Evolutionary conservation across 2,113 vertebrate species (phyloP), one percentile per base, ranked within the genome.

Genomic region (Seriola dumerili): DNA sequence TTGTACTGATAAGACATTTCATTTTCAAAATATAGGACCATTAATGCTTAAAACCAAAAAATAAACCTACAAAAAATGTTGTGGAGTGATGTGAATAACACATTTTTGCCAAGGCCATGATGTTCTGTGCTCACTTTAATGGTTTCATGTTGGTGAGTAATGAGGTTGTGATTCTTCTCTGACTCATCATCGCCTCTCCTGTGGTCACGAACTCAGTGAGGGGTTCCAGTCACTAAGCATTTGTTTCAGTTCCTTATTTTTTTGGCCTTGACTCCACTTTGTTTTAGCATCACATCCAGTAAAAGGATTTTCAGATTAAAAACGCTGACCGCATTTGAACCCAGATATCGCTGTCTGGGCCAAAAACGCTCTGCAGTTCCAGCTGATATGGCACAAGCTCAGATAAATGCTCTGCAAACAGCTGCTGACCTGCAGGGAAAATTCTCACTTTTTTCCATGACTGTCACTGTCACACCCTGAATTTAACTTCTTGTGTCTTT

Each of bases 181-280:
- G 66, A 62, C 40, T 86, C 72, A 83, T 65, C 68, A 7, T 62
- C 17, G 71, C 42, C 29, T 61, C 44, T 72, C 46, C 12, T 76
- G 44, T 7, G 13, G 84, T 89, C 73, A 83, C 64, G 50, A 68
- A 72, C 40, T 44, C 13, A 69, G 1, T 5, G 40, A 34, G 21
- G 7, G 17, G 10, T 32, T 81, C 46, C 46, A 16, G n/a, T 81
- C 76, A 86, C 46, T 80, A 66, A 87, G 81, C 48, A 8, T 86
- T 78, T 58, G 17, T 13, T 55, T 59, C 55, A 54, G 36, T 52
- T 78, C 66, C 74, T 71, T 59, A 23, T 55, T 63, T 40, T 32
- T 38, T 34, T 46, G 42, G 29, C 34, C n/a, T 17, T 76, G 65
- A 69, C 76, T 52, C 40, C 23, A 38, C 55, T 76, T 65, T 73